A percentile compares a stretch with the other conserved stretches of the same genome.
These are phyloP conservation scores for Melinopterus prodromus DNA, from an alignment of 2,888 invertebrate genomes.

Conservation along the genomic window DNA sequence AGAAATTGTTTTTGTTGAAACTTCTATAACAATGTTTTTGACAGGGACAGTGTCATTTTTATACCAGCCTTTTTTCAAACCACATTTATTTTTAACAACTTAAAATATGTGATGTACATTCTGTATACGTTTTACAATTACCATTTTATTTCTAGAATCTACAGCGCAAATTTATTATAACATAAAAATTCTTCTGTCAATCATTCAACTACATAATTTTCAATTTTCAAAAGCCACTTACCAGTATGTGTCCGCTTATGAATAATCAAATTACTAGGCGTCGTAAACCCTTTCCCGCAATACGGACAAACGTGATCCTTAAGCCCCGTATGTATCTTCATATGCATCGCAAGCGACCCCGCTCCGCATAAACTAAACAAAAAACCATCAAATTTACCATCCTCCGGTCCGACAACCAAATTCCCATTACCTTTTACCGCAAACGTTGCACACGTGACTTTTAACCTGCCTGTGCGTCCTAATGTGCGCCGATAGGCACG, in stretches of 20 bases:
- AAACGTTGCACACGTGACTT: slow-evolving; percentile 57
- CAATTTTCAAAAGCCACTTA: slow-evolving; percentile 26
- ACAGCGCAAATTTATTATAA: too few relatives aligned
- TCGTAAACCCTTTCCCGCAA: slow-evolving; percentile 59
- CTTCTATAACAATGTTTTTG: too few relatives aligned
- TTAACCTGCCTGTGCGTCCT: slow-evolving; percentile 58
- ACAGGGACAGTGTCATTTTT: too few relatives aligned
- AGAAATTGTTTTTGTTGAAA: too few relatives aligned
- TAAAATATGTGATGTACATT: too few relatives aligned
- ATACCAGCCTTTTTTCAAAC: too few relatives aligned
- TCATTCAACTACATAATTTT: too few relatives aligned
- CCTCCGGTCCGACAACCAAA: background rate
- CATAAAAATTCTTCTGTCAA: too few relatives aligned
- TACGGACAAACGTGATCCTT: slow-evolving; percentile 58
- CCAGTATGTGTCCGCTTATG: slow-evolving; percentile 59
- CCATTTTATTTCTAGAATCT: too few relatives aligned
- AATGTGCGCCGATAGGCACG: slow-evolving; percentile 56
- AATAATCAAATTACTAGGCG: slow-evolving; percentile 57
- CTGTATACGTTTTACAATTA: too few relatives aligned
- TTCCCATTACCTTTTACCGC: slow-evolving; percentile 56
- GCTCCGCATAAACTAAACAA: slow-evolving; percentile 55
- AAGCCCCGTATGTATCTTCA: slow-evolving; percentile 62
- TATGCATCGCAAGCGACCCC: slow-evolving; percentile 60
- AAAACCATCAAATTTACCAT: slow-evolving; percentile 17
- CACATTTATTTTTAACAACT: too few relatives aligned